Conservation (phyloP, 2,797 vertebrate genomes). For the Labeo calbasu region DNA sequence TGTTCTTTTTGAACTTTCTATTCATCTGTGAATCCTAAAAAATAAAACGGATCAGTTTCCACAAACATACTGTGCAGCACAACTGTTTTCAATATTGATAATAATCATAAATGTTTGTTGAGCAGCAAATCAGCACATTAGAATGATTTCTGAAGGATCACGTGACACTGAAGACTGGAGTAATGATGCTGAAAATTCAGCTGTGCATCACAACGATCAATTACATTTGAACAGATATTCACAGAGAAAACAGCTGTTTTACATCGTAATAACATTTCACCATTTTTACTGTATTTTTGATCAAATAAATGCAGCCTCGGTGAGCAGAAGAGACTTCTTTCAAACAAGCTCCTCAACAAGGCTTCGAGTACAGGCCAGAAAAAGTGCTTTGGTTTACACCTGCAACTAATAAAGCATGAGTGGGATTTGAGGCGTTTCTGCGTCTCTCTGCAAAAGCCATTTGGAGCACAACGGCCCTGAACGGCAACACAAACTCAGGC, state of each 20-base stretch:
- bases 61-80: background rate
- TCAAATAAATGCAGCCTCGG: background rate
- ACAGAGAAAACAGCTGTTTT: background rate
- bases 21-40: background rate
- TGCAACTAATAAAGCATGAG: slow-evolving; percentile 83
- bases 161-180: background rate
- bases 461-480: slow-evolving; percentile 15
- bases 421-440: slow-evolving; percentile 52
- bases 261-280: background rate
- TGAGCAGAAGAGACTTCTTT: background rate
- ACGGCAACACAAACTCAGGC: slow-evolving; percentile 27
- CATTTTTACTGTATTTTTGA: background rate
- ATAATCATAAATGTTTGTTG: background rate
- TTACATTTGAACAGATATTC: background rate
- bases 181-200: background rate
- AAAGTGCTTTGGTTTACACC: slow-evolving; percentile 72
- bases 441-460: slow-evolving; percentile 67
- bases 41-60: background rate
- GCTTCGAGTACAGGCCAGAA: slow-evolving; percentile 58
- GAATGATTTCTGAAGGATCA: background rate
- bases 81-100: background rate
- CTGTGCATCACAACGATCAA: background rate
- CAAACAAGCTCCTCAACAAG: slow-evolving; percentile 19
- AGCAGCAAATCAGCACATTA: background rate
- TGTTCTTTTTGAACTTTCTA: background rate